Percentiles rank a stretch among this genome's conserved stretches.
phyloP scores from a whole-genome alignment of 2,888 invertebrate genomes.

The Acleris sparsana region DNA sequence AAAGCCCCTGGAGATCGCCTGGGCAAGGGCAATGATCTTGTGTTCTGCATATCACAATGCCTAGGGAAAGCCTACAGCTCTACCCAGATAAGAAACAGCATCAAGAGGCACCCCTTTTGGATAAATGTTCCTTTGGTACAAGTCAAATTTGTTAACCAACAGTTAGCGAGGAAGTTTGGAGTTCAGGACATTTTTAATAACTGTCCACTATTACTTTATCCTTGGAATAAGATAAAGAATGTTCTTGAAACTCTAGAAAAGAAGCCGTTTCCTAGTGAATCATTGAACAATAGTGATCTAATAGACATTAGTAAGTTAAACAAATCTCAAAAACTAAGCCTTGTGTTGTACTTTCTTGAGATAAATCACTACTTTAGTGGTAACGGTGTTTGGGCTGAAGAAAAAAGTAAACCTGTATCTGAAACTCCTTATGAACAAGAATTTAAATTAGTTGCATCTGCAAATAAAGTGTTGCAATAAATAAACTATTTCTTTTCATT shows the following conservation, averaged over 20 bases:
- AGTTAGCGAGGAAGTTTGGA: conserved; percentile 59
- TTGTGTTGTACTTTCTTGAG: conserved; percentile 71
- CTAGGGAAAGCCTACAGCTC: conserved; percentile 57
- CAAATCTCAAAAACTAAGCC: conserved; percentile 69
- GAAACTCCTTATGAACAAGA: conserved; percentile 17
- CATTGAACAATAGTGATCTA: conserved; percentile 49
- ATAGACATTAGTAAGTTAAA: conserved; percentile 54
- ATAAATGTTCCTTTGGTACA: conserved; percentile 73
- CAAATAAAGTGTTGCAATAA: conserved; percentile 19
- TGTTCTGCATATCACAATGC: conserved; percentile 67
- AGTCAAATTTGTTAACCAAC: conserved; percentile 64
- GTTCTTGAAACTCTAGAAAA: conserved; percentile 49
- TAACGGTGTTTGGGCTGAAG: conserved; percentile 77
- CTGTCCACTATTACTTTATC: conserved; percentile 70
- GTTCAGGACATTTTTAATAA: conserved; percentile 71
- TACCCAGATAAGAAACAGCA: conserved; percentile 52
- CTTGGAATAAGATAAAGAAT: conserved; percentile 71
- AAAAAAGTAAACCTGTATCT: conserved; percentile 53
- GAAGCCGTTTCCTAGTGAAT: conserved; percentile 39
- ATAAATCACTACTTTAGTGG: conserved; percentile 77
- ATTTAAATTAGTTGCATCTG: conserved; percentile 6
- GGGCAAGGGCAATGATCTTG: conserved; percentile 73
- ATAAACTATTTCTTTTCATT: no score
- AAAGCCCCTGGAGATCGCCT: conserved; percentile 73
- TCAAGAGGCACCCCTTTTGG: conserved; percentile 76